These are phyloP conservation scores for Plodia interpunctella DNA, from an alignment of 1,140 invertebrate species.

Conservation along the genomic window DNA sequence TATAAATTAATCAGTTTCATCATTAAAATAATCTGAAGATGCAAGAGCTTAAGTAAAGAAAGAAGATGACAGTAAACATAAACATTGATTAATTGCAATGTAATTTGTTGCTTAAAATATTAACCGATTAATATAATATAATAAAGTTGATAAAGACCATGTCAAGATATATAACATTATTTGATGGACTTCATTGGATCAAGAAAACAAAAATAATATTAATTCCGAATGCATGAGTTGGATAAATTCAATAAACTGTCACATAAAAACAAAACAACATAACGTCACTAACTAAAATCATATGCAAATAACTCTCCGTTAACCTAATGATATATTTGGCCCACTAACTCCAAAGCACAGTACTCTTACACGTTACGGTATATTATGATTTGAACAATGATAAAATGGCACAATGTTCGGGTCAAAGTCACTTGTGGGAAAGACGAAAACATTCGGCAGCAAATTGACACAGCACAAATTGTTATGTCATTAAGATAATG, in stretches of 20 bases:
- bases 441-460: slow-evolving; percentile 24
- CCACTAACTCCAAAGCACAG: slow-evolving; percentile 48
- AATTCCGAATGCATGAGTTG: too few species aligned
- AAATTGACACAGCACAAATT: slow-evolving; percentile 31
- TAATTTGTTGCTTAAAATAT: too few species aligned
- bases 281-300: slow-evolving; percentile 43
- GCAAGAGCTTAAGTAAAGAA: too few species aligned
- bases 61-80: too few species aligned
- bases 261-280: background rate
- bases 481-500: slow-evolving; percentile 35
- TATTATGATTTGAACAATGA: slow-evolving; percentile 41
- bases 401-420: slow-evolving; percentile 43
- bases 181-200: too few species aligned
- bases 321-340: slow-evolving; percentile 64
- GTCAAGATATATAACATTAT: too few species aligned
- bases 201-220: too few species aligned
- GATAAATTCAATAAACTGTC: background rate
- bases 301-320: slow-evolving; percentile 60
- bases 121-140: too few species aligned
- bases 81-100: too few species aligned
- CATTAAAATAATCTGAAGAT: too few species aligned
- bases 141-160: too few species aligned
- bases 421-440: slow-evolving; percentile 50
- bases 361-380: slow-evolving; percentile 59
- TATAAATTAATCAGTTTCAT: too few species aligned